Evolutionary conservation across 2,113 vertebrate genomes (phyloP).

Genomic region (Erythrolamprus reginae): DNA sequence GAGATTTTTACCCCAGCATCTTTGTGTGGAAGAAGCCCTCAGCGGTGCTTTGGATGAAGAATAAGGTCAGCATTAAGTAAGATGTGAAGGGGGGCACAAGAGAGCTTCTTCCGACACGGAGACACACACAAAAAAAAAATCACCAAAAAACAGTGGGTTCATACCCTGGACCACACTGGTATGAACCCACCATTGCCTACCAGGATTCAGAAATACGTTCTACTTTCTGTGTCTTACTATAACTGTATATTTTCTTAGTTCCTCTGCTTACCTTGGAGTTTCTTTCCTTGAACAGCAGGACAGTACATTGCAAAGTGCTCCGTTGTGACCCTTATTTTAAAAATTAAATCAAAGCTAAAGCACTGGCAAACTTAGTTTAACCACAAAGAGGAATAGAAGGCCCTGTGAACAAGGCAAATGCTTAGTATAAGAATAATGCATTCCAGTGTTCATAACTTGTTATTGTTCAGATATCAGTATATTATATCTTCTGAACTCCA

Average conservation of each 20-base stretch:
- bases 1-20: no score
- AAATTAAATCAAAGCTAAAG: constrained; percentile 2
- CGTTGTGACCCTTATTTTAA: background rate
- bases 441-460: background rate
- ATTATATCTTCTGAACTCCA: background rate
- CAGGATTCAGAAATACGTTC: no score
- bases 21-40: no score
- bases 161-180: no score
- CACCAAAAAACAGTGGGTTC: no score
- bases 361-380: background rate
- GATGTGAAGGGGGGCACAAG: no score
- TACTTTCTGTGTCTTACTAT: background rate
- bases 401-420: background rate
- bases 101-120: no score
- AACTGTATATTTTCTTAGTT: background rate
- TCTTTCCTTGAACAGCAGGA: background rate
- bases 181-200: no score
- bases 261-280: background rate
- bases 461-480: constrained; percentile 13
- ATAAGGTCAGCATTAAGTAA: no score
- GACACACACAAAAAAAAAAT: no score
- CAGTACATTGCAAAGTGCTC: background rate
- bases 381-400: background rate
- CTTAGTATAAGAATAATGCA: background rate
- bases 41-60: no score